Evolutionary conservation across 1,140 invertebrate genomes (phyloP).

Genomic region (Cherax destructor): DNA sequence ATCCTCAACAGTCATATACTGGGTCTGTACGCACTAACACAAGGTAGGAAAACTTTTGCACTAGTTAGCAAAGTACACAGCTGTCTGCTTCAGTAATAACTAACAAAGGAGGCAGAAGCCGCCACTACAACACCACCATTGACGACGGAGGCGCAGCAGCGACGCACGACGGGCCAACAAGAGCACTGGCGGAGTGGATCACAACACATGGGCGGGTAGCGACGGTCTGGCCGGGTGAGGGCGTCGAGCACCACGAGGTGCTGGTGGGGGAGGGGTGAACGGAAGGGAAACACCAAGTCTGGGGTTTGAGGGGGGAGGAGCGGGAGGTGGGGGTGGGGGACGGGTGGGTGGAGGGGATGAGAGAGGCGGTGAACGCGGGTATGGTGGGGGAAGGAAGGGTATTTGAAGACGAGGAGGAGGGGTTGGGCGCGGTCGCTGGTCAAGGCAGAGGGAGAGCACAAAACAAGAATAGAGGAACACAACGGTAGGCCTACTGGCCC

Average conservation of each 20-base stretch:
- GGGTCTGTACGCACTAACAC: background rate
- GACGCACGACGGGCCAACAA: background rate
- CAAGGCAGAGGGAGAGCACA: background rate
- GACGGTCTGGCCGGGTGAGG: background rate
- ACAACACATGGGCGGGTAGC: slow-evolving; percentile 15
- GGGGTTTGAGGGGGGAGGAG: background rate
- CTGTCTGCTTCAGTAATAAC: too few species aligned
- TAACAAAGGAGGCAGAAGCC: background rate
- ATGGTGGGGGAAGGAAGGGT: background rate
- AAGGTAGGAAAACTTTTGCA: background rate
- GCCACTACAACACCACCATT: background rate
- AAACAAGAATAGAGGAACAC: too few species aligned
- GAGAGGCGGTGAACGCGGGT: background rate
- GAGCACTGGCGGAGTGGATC: background rate
- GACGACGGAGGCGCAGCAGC: background rate
- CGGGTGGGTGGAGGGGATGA: background rate
- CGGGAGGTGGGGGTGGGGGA: background rate
- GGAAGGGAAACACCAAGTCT: background rate
- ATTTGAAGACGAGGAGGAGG: background rate
- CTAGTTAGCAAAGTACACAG: too few species aligned
- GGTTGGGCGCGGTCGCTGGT: background rate
- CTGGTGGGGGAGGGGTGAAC: background rate
- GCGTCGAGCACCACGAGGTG: background rate
- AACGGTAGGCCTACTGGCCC: too few species aligned
- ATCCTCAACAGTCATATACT: background rate